Conservation (phyloP, 2,888 invertebrate species). For the Coenonympha arcania region DNA sequence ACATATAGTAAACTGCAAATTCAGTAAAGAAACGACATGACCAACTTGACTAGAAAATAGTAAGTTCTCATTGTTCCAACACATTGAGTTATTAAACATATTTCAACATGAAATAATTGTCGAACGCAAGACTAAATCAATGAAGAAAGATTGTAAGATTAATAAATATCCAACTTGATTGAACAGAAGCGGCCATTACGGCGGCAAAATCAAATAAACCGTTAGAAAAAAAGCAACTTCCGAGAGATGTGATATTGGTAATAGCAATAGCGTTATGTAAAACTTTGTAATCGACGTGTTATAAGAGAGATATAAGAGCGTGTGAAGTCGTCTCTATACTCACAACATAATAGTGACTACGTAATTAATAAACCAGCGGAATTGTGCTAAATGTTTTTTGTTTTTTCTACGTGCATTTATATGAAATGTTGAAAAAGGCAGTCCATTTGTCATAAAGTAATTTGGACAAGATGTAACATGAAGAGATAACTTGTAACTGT, state of each 20-base stretch:
- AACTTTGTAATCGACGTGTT: constrained; percentile 17
- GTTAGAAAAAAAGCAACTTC: constrained; percentile 16
- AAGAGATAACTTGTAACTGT: background rate
- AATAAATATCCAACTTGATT: background rate
- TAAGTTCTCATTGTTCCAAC: too few species aligned
- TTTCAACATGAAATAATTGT: too few species aligned
- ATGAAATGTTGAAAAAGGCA: background rate
- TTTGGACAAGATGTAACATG: background rate
- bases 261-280: constrained; percentile 21
- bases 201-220: constrained; percentile 6
- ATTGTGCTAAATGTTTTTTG: constrained; percentile 8
- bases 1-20: too few species aligned
- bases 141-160: background rate
- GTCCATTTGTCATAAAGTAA: background rate
- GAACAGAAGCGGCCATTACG: constrained; percentile 5
- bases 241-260: constrained; percentile 22
- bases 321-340: constrained; percentile 15
- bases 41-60: too few species aligned
- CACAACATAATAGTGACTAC: constrained; percentile 10
- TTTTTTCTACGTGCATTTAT: background rate
- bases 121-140: too few species aligned
- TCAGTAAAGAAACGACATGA: too few species aligned
- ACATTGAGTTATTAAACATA: too few species aligned
- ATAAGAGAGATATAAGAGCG: constrained; percentile 14
- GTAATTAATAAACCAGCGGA: constrained; percentile 17